Base-by-base conservation (phyloP, 2,888 invertebrate genomes). In the Drosophila conformis region DNA sequence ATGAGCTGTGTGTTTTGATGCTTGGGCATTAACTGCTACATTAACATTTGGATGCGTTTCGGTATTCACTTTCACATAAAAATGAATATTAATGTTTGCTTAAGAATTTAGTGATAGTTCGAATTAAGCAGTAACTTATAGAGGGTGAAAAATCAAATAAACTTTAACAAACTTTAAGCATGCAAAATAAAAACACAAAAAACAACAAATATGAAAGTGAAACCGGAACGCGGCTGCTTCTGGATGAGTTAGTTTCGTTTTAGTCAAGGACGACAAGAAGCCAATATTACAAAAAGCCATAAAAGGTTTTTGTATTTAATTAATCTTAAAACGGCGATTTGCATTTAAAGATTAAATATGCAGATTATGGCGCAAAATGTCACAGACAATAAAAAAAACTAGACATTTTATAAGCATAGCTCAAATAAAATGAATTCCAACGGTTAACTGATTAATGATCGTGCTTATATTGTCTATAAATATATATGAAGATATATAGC, bases 201-300 rank as follows among this genome's bases (percentile, higher is more conserved):
- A 2, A 25, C 15, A 53, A 64, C n/a, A 54, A 54, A 40, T 18
- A 46, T 29, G 56, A 76, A 78, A 56, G 65, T 60, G 59, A 69
- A 69, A 78, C 78, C 61, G 77, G 60, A 76, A 71, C 35, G 4
- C 56, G 38, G 35, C 10, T 36, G 27, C 54, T 52, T 58, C 29
- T 53, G 38, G 35, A 48, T 52, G 40, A 40, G n/a, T 40, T 48
- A 2, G 13, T 38, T 31, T 21, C 15, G 13, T 13, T 38, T 13
- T 1, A 35, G 10, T 10, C 29, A 25, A 51, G 59, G 56, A 62
- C 31, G 11, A 54, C 31, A 33, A 56, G n/a, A 15, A 35, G 27
- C 7, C 8, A 48, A 48, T 15, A 53, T 15, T n/a, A 54, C 25
- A 33, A 52, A n/a, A n/a, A 29, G 2, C 49, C 29, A 48, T 48